Conservation (phyloP, 2,113 vertebrate genomes). For the Antechinus flavipes region DNA sequence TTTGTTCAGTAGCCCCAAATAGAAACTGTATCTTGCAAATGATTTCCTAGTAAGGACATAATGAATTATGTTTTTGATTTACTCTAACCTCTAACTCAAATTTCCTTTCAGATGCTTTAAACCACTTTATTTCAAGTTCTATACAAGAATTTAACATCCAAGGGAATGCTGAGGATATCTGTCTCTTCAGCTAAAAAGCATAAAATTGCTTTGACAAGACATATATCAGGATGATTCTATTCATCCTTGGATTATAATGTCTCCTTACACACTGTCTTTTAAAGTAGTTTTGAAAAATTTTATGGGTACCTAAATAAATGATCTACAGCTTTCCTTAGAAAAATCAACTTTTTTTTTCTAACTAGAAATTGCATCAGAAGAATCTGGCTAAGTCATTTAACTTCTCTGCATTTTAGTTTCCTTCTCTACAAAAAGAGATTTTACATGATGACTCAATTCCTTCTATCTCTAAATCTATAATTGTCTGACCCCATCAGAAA, state of each 20-base stretch:
- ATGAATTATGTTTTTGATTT: slow-evolving; percentile 46
- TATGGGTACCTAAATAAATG: slow-evolving; percentile 23
- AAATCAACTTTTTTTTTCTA: slow-evolving; percentile 43
- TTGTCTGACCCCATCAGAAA: not conserved
- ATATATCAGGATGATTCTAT: slow-evolving; percentile 46
- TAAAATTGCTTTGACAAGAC: slow-evolving; percentile 53
- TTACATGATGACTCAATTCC: not conserved
- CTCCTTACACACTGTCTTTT: slow-evolving; percentile 37
- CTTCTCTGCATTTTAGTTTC: not conserved
- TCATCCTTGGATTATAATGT: not conserved
- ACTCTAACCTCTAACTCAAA: slow-evolving; percentile 62
- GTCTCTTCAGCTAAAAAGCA: slow-evolving; percentile 47
- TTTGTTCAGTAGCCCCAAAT: slow-evolving; percentile 46
- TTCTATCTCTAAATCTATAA: not conserved
- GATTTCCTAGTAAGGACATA: slow-evolving; percentile 28
- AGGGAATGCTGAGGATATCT: slow-evolving; percentile 1
- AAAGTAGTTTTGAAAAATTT: slow-evolving; percentile 39
- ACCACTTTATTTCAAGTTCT: slow-evolving; percentile 42
- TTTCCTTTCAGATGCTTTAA: slow-evolving; percentile 65
- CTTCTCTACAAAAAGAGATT: not conserved
- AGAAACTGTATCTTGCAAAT: slow-evolving; percentile 39
- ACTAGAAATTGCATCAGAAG: not conserved
- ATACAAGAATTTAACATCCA: slow-evolving; percentile 30
- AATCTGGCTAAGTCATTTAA: not conserved
- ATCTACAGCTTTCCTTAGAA: not conserved